Percentiles rank a stretch among this genome's conserved stretches.
Conservation (phyloP, 2,888 invertebrate genomes). For the Deilephila elpenor region DNA sequence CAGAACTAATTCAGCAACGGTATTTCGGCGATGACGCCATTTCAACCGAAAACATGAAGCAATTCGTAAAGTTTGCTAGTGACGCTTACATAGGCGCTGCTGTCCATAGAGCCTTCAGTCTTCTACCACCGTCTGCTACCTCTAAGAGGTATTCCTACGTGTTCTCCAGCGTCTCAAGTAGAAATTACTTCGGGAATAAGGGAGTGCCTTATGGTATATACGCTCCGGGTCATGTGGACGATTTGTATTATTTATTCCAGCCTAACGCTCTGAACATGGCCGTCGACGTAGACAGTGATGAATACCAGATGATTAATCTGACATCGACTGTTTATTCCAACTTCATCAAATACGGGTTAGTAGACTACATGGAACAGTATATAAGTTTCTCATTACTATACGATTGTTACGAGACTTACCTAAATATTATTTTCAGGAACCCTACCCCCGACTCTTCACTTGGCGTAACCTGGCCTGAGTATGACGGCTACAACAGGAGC, state of each 20-base stretch:
- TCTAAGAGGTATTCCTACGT: constrained; percentile 49
- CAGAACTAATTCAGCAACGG: constrained; percentile 39
- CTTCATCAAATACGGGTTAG: constrained; percentile 65
- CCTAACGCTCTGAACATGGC: constrained; percentile 35
- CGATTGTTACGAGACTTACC: not conserved
- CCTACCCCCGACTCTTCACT: constrained; percentile 55
- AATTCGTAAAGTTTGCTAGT: constrained; percentile 37
- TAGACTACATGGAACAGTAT: too few relatives aligned
- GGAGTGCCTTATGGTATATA: constrained; percentile 44
- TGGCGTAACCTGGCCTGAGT: constrained; percentile 52
- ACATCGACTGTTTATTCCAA: constrained; percentile 56
- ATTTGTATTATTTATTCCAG: constrained; percentile 53
- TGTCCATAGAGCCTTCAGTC: constrained; percentile 40
- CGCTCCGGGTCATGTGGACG: constrained; percentile 52
- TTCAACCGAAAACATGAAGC: constrained; percentile 33
- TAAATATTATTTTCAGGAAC: constrained; percentile 46
- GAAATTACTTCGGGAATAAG: constrained; percentile 46
- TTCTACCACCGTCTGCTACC: constrained; percentile 33
- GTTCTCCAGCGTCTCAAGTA: constrained; percentile 50
- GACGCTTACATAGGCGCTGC: constrained; percentile 38
- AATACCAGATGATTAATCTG: constrained; percentile 52
- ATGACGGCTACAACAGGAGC: constrained; percentile 38
- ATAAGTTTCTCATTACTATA: not conserved
- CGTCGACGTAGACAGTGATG: constrained; percentile 44
- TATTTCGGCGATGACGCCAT: constrained; percentile 45